Base-by-base conservation (phyloP, 2,888 invertebrate species). In the Melieria picta region DNA sequence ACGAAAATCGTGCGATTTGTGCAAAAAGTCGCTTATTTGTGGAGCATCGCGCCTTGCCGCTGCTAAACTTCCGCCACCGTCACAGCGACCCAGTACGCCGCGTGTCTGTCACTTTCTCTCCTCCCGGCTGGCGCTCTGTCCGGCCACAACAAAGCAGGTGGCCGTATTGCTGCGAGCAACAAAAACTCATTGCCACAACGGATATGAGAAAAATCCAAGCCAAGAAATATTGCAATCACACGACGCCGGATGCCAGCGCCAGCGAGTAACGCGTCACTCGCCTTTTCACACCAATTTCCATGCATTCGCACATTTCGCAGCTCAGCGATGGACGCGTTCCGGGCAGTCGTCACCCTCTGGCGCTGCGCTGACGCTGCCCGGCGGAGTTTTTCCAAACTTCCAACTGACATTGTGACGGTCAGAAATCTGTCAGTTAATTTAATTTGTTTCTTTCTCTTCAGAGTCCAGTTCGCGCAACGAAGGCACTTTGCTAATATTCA, bases 121-220 rank as follows among this genome's bases (percentile, higher is more conserved):
- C 30, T 30, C 30, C 30, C 30, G 30, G 30, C 30, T 30, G 30
- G 3, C 30, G 30, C 52, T 16, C 57, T 9, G 10, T 30, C 7
- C 46, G 55, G 45, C 7, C 16, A 50, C 30, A 4, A 16, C 4
- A 13, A 16, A 13, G 55, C 45, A 48, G 16, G 13, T 45, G 16
- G n/a, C 9, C 50, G 30, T 43, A 65, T 50, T 48, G 60, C 50
- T 52, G 45, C n/a, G 42, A 46, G 55, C 71, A 73, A 64, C 66
- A 68, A 72, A 73, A 75, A 72, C 47, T 72, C 67, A 75, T 80
- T 79, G 79, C 71, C 74, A 71, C 50, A 69, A 50, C 83, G 83
- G 84, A 83, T 84, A 83, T 84, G 82, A 83, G 79, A 83, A 80
- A 80, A 76, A 72, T 72, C 65, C 72, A 69, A 62, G 42, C 11